phyloP scores from a whole-genome alignment of 2,888 invertebrate species.

The Melanophora roralis region DNA sequence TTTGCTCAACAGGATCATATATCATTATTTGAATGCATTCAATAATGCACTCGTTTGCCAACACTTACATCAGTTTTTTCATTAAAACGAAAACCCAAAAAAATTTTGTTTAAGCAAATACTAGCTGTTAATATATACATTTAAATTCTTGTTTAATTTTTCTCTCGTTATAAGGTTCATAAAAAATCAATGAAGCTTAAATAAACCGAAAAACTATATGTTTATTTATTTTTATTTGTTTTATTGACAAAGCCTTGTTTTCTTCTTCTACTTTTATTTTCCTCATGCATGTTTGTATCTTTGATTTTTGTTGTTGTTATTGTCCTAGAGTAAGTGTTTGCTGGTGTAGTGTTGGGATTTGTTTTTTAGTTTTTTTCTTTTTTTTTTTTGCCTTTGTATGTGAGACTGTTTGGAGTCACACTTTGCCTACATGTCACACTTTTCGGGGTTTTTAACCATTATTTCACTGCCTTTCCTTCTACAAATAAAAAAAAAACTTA shows the following conservation, averaged over 20 bases:
- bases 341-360: conserved; percentile 5
- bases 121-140: background rate
- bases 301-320: background rate
- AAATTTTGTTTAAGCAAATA: background rate
- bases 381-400: conserved; percentile 15
- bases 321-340: background rate
- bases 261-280: background rate
- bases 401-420: conserved; percentile 62
- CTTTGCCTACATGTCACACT: conserved; percentile 61
- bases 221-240: conserved; percentile 20
- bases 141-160: background rate
- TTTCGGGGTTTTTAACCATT: background rate
- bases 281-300: background rate
- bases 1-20: conserved; percentile 50
- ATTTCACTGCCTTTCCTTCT: conserved; percentile 1
- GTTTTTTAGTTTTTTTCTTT: conserved; percentile 7
- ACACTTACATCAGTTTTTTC: background rate
- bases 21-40: conserved; percentile 40
- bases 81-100: background rate
- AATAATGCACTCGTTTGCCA: conserved; percentile 14
- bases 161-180: conserved; percentile 36
- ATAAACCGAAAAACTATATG: conserved; percentile 44
- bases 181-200: conserved; percentile 60
- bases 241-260: background rate
- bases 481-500: background rate